Evolutionary conservation across 2,113 vertebrate species (phyloP).

Genomic region (Phaetusa simplex): DNA sequence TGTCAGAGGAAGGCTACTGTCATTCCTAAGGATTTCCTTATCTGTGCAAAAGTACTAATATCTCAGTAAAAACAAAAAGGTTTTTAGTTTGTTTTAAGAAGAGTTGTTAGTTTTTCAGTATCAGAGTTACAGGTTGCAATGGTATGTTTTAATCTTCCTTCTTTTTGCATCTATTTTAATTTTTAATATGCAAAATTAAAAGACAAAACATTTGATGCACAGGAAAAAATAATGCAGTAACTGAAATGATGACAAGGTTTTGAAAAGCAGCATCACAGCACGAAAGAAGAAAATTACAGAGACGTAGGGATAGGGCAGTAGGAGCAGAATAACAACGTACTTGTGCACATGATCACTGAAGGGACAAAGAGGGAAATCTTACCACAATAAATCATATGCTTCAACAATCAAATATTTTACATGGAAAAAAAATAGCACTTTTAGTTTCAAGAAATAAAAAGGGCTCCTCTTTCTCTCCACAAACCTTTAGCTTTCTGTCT

Average conservation of each 20-base stretch:
- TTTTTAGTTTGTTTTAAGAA: not conserved
- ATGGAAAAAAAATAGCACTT: not conserved
- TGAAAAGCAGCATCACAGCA: not conserved
- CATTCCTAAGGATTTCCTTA: not conserved
- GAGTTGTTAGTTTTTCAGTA: not conserved
- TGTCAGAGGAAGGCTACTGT: not conserved
- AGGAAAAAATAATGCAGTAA: not conserved
- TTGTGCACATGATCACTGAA: not conserved
- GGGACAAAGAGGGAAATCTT: not conserved
- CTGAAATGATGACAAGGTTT: not conserved
- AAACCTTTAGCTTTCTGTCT: not conserved
- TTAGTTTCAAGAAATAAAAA: not conserved
- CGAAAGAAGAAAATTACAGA: not conserved
- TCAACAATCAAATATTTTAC: not conserved
- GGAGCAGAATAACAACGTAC: not conserved
- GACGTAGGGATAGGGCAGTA: not conserved
- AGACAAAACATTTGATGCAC: not conserved
- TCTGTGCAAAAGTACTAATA: not conserved
- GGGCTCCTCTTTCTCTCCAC: not conserved
- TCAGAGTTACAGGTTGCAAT: not conserved
- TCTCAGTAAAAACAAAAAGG: not conserved
- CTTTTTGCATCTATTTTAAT: not conserved
- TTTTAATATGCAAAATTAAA: not conserved
- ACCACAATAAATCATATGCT: not conserved
- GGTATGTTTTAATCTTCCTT: not conserved